A percentile compares a stretch with the other conserved stretches of the same genome.
Evolutionary conservation across 2,888 invertebrate genomes (phyloP).

Genomic region (Tenthredo livida): DNA sequence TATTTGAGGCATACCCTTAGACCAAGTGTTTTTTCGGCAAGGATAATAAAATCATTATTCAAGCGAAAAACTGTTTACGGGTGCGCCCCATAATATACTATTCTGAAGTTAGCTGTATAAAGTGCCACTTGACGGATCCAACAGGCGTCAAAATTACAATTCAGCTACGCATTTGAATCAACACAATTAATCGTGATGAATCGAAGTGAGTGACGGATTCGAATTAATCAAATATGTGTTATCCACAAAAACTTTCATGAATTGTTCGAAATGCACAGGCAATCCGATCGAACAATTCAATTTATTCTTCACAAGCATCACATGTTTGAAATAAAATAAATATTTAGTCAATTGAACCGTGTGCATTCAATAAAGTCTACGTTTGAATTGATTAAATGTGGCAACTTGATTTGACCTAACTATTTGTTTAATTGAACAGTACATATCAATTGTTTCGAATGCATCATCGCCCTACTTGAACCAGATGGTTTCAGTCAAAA

Average conservation of each 20-base stretch:
- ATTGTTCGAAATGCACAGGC: background rate
- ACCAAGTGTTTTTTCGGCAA: too few relatives aligned
- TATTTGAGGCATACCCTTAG: too few relatives aligned
- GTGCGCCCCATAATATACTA: too few relatives aligned
- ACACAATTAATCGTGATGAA: background rate
- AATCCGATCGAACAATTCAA: background rate
- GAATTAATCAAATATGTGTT: constrained; percentile 35
- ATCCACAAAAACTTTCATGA: background rate
- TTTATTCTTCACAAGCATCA: constrained; percentile 6
- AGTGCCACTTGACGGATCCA: too few relatives aligned
- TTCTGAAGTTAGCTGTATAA: too few relatives aligned
- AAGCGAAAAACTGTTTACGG: too few relatives aligned
- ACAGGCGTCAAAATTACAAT: background rate
- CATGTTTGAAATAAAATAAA: background rate
- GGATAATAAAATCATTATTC: too few relatives aligned
- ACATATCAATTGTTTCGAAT: constrained; percentile 8
- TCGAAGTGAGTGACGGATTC: background rate
- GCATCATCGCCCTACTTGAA: background rate
- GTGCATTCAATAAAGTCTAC: background rate
- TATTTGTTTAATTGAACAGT: constrained; percentile 14
- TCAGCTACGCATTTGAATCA: background rate
- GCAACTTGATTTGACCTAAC: too few relatives aligned
- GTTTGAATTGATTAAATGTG: too few relatives aligned
- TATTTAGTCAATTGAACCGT: constrained; percentile 13
- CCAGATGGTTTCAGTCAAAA: background rate